Conservation (phyloP, 2,797 vertebrate species). For the Aselliscus stoliczkanus region DNA sequence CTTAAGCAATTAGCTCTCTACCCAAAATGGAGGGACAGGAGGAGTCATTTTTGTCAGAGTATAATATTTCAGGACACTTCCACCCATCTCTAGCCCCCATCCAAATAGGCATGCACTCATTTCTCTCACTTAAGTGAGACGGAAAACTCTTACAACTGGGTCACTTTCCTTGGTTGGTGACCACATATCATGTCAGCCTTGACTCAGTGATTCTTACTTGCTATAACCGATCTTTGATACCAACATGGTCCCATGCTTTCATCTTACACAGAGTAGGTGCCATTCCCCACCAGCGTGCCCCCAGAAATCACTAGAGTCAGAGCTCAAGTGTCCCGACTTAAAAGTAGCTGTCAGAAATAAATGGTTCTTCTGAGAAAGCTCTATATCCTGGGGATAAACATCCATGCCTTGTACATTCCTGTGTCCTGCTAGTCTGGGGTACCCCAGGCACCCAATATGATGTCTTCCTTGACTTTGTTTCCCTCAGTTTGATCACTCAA, state of each 20-base stretch:
- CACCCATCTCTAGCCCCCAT: neutral
- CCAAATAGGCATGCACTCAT: neutral
- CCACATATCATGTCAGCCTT: neutral
- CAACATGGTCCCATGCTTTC: too few species aligned
- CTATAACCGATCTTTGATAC: neutral
- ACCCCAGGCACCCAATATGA: neutral
- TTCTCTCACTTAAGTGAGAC: neutral
- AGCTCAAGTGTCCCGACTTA: neutral
- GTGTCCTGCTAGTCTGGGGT: neutral
- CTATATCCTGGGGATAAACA: accelerated
- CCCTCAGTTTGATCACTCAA: neutral
- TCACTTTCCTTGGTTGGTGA: neutral
- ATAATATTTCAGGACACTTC: neutral
- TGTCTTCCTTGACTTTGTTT: neutral
- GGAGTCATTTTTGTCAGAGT: neutral
- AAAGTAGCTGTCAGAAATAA: accelerated
- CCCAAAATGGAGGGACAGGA: neutral
- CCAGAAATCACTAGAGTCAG: neutral
- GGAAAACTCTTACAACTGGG: neutral
- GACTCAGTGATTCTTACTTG: neutral
- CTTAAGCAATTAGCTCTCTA: neutral
- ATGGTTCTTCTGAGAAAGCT: neutral
- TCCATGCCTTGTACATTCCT: neutral
- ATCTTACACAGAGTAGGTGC: too few species aligned
- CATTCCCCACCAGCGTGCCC: accelerated